Base-by-base conservation (phyloP, 2,797 vertebrate genomes). In the Gymnoscopelus microlampas region DNA sequence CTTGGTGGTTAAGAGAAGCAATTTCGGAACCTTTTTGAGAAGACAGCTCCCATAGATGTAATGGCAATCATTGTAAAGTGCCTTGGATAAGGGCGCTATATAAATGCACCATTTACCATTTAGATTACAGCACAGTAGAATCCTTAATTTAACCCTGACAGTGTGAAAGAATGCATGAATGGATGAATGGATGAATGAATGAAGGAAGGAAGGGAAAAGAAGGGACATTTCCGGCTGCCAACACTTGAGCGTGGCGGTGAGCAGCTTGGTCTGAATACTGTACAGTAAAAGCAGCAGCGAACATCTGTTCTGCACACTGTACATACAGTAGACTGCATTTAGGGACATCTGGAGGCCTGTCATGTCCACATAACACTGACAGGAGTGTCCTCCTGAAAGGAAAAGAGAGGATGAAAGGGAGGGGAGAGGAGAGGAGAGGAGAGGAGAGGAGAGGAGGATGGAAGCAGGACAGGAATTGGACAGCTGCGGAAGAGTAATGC, bases 271-370 rank as follows among this genome's bases (percentile, higher is more conserved):
- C 68, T 78, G 69, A 68, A 83, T 78, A 71, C 63, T 39, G 29
- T 82, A 80, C 78, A 82, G 60, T 74, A 58, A 66, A 61, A 77
- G 63, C 70, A 77, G 73, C 76, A 68, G 8, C 12, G 66, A 74
- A 60, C 86, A 88, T 85, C 87, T 86, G 87, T 84, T 80, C 68
- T 4, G 57, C 67, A 55, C 0, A 11, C 65, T 4, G 54, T 68
- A 53, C 0, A 11, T 63, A 70, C 59, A 66, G 78, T 53, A 44
- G 5, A 60, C 68, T 14, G 72, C 71, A 50, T 54, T 24, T 48
- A 70, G 13, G 58, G 79, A 88, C 85, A 87, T 84, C 85, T 85
- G 85, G 77, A 12, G 4, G 4, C 10, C 39, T 3, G 26, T 8
- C 39, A 44, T 44, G 39, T 49, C 15, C 68, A 26, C 73, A 73